phyloP scores from a whole-genome alignment of 2,888 invertebrate species.

The Lymantria monacha region DNA sequence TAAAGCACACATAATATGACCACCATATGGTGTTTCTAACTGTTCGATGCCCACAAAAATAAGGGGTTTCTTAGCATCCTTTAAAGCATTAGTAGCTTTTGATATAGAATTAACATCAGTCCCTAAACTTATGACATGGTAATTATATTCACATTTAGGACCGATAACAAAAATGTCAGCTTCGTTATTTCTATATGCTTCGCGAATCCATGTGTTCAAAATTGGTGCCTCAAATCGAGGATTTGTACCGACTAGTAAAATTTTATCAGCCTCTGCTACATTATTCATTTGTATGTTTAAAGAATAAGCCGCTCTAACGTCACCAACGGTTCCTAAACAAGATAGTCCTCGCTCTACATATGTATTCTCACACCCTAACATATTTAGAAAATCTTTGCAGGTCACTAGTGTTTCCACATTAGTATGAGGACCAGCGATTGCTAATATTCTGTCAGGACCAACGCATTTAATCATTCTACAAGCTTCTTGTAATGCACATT shows the following conservation, averaged over 20 bases:
- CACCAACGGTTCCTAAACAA: conserved; percentile 41
- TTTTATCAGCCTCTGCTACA: conserved; percentile 87
- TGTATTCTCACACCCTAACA: conserved; percentile 59
- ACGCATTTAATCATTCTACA: conserved; percentile 84
- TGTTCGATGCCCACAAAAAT: conserved; percentile 64
- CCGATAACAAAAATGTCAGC: conserved; percentile 93
- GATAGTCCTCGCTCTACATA: conserved; percentile 54
- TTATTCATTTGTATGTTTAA: conserved; percentile 88
- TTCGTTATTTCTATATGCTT: conserved; percentile 95
- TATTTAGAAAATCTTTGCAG: conserved; percentile 66
- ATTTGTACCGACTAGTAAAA: conserved; percentile 97
- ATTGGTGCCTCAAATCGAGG: conserved; percentile 98
- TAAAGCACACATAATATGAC: conserved; percentile 44
- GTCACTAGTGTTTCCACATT: conserved; percentile 69
- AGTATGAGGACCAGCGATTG: conserved; percentile 63
- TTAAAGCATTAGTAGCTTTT: conserved; percentile 29
- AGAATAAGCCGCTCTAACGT: conserved; percentile 64
- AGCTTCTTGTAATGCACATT: conserved; percentile 89
- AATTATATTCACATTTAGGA: conserved; percentile 93
- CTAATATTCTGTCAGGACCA: conserved; percentile 77
- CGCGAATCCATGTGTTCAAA: conserved; percentile 96
- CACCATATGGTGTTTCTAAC: conserved; percentile 36
- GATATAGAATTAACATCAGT: conserved; percentile 33
- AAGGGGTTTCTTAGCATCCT: conserved; percentile 53
- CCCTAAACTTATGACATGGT: conserved; percentile 72